These are phyloP conservation scores for Holothuria glaberrima DNA, from an alignment of 35 echinoderm and acorn worm species.

Conservation along the genomic window DNA sequence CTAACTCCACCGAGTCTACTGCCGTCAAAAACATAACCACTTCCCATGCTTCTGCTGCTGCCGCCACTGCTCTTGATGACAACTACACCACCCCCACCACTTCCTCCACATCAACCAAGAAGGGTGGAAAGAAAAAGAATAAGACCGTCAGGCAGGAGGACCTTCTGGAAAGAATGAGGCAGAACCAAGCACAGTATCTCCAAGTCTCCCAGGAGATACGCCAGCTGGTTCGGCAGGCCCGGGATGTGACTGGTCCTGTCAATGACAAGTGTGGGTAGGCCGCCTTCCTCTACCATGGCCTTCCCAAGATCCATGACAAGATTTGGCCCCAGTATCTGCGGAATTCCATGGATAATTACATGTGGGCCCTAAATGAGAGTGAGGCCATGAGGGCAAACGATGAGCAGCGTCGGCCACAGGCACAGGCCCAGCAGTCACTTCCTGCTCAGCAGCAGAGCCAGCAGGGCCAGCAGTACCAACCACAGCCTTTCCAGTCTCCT, in stretches of 20 bases:
- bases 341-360: conserved; percentile 3
- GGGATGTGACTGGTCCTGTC: conserved; percentile 11
- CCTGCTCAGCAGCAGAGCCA: not conserved
- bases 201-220: conserved; percentile 8
- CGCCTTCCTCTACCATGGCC: not conserved
- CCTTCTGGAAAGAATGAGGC: not conserved
- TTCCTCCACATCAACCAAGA: conserved; percentile 21
- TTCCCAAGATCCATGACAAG: conserved; percentile 8
- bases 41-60: not conserved
- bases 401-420: not conserved
- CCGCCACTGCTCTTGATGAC: conserved; percentile 11
- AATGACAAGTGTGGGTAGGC: conserved; percentile 5
- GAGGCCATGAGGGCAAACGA: conserved; percentile 8
- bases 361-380: not conserved
- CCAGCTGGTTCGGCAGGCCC: not conserved
- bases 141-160: conserved; percentile 10
- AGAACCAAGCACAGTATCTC: conserved; percentile 1
- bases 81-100: conserved; percentile 5
- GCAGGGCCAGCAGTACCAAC: not conserved
- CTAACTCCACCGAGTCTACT: conserved; percentile 3
- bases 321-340: not conserved
- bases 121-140: conserved; percentile 14
- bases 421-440: conserved; percentile 15
- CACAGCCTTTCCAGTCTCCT: conserved; percentile 10
- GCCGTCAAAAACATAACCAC: conserved; percentile 6